These are phyloP conservation scores for Poecilia wingei DNA, from an alignment of 2,797 vertebrate genomes.

Conservation along the genomic window DNA sequence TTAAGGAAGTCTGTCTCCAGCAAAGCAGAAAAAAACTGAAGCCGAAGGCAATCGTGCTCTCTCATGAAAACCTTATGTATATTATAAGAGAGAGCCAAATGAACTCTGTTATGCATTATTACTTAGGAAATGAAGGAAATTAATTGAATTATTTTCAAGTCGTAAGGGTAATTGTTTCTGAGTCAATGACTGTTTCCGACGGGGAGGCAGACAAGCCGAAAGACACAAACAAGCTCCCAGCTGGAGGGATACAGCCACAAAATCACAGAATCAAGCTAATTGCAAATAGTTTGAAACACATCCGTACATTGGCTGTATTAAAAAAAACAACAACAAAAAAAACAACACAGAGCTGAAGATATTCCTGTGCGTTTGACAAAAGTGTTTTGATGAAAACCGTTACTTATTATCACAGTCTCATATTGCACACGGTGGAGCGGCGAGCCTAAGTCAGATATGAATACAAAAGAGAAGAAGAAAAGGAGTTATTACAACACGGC, in stretches of 20 bases:
- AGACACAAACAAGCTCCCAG: slow-evolving; percentile 74
- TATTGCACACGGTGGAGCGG: slow-evolving; percentile 6
- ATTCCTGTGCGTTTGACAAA: slow-evolving; percentile 31
- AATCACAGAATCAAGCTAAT: slow-evolving; percentile 62
- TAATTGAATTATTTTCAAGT: slow-evolving; percentile 85
- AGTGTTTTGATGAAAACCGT: slow-evolving; percentile 39
- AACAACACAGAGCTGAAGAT: slow-evolving; percentile 3
- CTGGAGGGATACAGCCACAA: slow-evolving; percentile 62
- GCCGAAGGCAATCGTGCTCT: slow-evolving; percentile 40
- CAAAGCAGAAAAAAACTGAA: slow-evolving; percentile 54
- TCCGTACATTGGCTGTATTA: slow-evolving; percentile 33
- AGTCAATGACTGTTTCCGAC: slow-evolving; percentile 78
- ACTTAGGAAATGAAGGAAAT: slow-evolving; percentile 83
- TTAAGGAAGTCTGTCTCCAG: slow-evolving; percentile 53
- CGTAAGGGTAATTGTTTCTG: slow-evolving; percentile 84
- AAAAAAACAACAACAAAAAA: slow-evolving; percentile 2
- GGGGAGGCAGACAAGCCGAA: slow-evolving; percentile 68
- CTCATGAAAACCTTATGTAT: slow-evolving; percentile 52
- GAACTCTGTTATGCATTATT: slow-evolving; percentile 76
- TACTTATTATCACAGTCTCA: slow-evolving; percentile 46
- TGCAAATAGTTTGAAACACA: slow-evolving; percentile 67
- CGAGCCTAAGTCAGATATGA: slow-evolving; percentile 37
- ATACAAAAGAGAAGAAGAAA: slow-evolving; percentile 11
- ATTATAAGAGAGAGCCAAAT: slow-evolving; percentile 47
- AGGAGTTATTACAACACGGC: slow-evolving; percentile 10